These are phyloP conservation scores for Aphodius sticticus DNA, from an alignment of 2,888 invertebrate genomes.

Conservation along the genomic window DNA sequence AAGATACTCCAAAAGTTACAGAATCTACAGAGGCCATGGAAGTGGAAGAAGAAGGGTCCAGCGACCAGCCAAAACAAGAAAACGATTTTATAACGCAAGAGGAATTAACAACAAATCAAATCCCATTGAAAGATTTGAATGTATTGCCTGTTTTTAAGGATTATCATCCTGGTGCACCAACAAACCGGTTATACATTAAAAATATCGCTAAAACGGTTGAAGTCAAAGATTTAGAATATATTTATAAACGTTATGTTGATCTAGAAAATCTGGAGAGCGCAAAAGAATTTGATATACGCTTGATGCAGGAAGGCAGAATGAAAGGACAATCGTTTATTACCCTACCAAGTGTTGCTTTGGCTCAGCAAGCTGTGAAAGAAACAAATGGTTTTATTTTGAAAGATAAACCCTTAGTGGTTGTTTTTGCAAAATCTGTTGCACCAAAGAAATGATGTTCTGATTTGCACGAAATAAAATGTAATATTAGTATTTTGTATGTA, in stretches of 20 bases:
- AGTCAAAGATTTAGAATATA: constrained; percentile 76
- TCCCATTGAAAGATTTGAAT: constrained; percentile 76
- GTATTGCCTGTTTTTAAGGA: constrained; percentile 84
- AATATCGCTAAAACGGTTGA: constrained; percentile 85
- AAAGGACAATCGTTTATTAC: constrained; percentile 96
- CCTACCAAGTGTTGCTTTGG: constrained; percentile 73
- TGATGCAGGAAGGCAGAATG: constrained; percentile 96
- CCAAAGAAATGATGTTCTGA: constrained; percentile 37
- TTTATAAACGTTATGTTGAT: constrained; percentile 74
- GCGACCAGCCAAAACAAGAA: constrained; percentile 44
- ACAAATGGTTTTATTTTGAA: constrained; percentile 89
- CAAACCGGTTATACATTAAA: constrained; percentile 89
- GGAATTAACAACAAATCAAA: constrained; percentile 72
- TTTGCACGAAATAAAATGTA: neutral
- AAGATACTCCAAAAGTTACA: constrained; percentile 41
- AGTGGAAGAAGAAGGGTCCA: constrained; percentile 45
- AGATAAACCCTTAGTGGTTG: constrained; percentile 91
- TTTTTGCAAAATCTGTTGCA: constrained; percentile 71
- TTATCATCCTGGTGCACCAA: constrained; percentile 82
- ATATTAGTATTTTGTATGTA: neutral
- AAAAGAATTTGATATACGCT: constrained; percentile 71
- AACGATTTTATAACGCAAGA: constrained; percentile 66
- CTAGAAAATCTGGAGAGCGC: constrained; percentile 45
- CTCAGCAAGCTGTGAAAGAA: constrained; percentile 79
- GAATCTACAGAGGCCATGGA: constrained; percentile 18